Percentiles rank a stretch among this genome's conserved stretches.
Conservation (phyloP, 2,797 vertebrate species). For the Ptychadena robeensis region DNA sequence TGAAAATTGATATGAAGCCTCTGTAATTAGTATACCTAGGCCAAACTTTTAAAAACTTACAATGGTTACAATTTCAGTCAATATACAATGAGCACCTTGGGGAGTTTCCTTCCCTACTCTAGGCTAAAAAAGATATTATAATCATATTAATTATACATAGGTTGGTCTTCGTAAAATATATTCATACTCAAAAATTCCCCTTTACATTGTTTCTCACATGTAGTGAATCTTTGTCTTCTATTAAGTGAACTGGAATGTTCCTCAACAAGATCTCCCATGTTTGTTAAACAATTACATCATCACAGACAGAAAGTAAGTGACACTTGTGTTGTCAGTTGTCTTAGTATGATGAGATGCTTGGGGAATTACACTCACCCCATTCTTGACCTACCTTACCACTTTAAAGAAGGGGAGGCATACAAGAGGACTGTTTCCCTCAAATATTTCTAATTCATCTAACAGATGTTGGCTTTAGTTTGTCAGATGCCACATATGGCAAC, state of each 20-base stretch:
- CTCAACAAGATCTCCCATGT: constrained; percentile 9
- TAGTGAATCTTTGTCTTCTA: background rate
- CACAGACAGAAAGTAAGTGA: constrained; percentile 22
- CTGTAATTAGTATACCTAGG: too few species aligned
- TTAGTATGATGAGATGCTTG: constrained; percentile 8
- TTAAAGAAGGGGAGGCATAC: constrained; percentile 24
- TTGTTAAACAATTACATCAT: background rate
- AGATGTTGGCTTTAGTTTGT: constrained; percentile 33
- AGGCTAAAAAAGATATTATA: too few species aligned
- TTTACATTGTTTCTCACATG: background rate
- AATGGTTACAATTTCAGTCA: too few species aligned
- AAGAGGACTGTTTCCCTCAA: constrained; percentile 26
- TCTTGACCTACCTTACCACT: constrained; percentile 47
- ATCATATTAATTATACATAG: background rate
- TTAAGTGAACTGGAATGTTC: constrained; percentile 1
- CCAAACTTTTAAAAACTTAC: too few species aligned
- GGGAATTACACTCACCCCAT: constrained; percentile 26
- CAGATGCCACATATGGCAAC: constrained; percentile 13
- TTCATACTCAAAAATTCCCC: background rate
- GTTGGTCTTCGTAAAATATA: background rate
- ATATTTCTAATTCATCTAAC: constrained; percentile 20
- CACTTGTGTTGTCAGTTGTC: constrained; percentile 41
- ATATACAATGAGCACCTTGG: too few species aligned
- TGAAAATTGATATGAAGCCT: too few species aligned
- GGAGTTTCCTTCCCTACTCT: too few species aligned